Percentiles rank a stretch among this genome's conserved stretches.
Conservation (phyloP, 2,797 vertebrate genomes). For the Oreochromis mossambicus region DNA sequence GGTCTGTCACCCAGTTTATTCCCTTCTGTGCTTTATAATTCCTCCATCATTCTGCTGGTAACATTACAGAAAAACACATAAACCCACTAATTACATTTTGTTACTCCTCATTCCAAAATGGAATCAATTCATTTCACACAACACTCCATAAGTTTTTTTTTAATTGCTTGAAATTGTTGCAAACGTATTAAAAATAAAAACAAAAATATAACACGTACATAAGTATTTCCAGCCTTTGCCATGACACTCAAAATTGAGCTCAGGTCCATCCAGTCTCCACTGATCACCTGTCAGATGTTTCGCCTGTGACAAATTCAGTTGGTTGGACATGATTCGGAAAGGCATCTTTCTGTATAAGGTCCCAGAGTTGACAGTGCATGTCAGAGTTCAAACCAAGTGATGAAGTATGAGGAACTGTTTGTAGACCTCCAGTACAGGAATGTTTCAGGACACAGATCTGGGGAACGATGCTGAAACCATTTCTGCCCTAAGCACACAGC, state of each 20-base stretch:
- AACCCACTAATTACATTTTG: neutral
- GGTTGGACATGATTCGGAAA: neutral
- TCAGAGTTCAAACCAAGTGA: neutral
- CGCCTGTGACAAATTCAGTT: neutral
- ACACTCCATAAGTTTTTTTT: neutral
- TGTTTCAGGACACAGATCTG: neutral
- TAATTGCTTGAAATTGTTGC: neutral
- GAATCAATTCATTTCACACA: neutral
- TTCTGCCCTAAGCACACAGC: neutral
- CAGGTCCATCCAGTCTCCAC: neutral
- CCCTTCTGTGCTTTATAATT: neutral
- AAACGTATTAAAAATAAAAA: neutral
- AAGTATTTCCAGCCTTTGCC: neutral
- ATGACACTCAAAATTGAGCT: neutral
- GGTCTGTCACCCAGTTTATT: neutral
- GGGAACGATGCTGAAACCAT: neutral
- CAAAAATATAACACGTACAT: neutral
- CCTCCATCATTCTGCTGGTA: neutral
- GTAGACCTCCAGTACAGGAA: neutral
- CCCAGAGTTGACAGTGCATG: neutral
- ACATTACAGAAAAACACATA: neutral
- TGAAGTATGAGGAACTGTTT: neutral
- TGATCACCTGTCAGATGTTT: neutral
- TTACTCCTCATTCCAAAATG: neutral
- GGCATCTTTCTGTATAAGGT: neutral